A percentile compares a stretch with the other conserved stretches of the same genome.
phyloP scores from a whole-genome alignment of 2,113 vertebrate genomes.

The Xyliphius kryptos region DNA sequence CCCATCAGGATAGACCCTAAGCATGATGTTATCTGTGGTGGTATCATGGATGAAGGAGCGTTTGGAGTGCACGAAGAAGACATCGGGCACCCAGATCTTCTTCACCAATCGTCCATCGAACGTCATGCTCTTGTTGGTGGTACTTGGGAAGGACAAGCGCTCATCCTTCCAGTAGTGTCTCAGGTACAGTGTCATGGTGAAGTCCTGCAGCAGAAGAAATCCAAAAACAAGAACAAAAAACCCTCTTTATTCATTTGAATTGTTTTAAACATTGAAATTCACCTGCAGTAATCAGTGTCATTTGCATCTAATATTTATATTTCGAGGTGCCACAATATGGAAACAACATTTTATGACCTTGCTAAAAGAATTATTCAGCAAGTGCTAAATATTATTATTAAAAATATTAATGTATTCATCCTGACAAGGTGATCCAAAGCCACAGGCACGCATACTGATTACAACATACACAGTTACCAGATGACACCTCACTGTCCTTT shows the following conservation, averaged over 20 bases:
- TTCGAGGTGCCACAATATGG: background rate
- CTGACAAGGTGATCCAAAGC: too few relatives aligned
- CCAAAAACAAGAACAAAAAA: too few relatives aligned
- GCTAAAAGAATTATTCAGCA: background rate
- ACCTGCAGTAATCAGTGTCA: too few relatives aligned
- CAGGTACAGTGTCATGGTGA: conserved; percentile 94
- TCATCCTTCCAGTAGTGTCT: conserved; percentile 96
- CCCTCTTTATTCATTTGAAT: too few relatives aligned
- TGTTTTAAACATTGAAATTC: too few relatives aligned
- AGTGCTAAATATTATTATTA: background rate
- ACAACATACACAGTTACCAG: too few relatives aligned
- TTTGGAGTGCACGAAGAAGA: conserved; percentile 96
- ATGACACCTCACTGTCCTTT: too few relatives aligned
- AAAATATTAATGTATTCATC: too few relatives aligned
- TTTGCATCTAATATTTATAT: too few relatives aligned
- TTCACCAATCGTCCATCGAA: conserved; percentile 88
- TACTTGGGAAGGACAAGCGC: conserved; percentile 80
- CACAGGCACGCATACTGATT: too few relatives aligned
- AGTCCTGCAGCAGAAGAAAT: conserved; percentile 68
- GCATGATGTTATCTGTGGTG: conserved; percentile 94
- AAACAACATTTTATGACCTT: background rate
- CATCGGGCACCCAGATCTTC: conserved; percentile 94
- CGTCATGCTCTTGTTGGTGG: conserved; percentile 92
- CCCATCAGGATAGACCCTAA: conserved; percentile 87
- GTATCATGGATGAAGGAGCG: conserved; percentile 90